Percentiles rank a stretch among this genome's conserved stretches.
Conservation (phyloP, 2,113 vertebrate genomes). For the Murina feae region DNA sequence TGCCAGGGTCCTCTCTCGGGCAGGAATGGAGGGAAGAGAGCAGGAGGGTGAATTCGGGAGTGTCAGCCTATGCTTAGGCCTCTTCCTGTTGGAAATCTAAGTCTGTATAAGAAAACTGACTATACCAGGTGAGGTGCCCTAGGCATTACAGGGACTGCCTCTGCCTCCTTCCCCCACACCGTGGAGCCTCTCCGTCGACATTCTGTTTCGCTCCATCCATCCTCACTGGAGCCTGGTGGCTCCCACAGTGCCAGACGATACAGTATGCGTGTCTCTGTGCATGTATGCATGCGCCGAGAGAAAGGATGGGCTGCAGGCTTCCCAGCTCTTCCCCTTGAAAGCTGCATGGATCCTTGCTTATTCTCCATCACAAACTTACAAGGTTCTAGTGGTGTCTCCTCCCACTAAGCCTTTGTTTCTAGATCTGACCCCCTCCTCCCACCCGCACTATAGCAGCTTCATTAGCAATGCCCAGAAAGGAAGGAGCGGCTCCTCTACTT, state of each 20-base stretch:
- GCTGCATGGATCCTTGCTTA: not conserved
- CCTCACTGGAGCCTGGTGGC: not conserved
- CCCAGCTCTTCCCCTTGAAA: not conserved
- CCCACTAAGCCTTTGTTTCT: slow-evolving; percentile 55
- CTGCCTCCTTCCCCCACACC: not conserved
- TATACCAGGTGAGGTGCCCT: not conserved
- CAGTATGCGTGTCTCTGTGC: not conserved
- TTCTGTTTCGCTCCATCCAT: not conserved
- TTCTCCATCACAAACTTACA: slow-evolving; percentile 34
- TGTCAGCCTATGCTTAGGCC: not conserved
- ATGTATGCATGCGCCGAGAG: not conserved
- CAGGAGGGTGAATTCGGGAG: not conserved
- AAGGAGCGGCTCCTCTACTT: not conserved
- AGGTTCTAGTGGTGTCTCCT: not conserved
- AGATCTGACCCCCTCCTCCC: not conserved
- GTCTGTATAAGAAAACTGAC: not conserved
- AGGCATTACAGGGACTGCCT: not conserved
- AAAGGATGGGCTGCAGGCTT: not conserved
- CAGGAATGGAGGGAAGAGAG: not conserved
- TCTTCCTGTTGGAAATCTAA: slow-evolving; percentile 11
- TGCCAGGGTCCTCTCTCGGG: not conserved
- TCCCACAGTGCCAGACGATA: not conserved
- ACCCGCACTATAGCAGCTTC: not conserved
- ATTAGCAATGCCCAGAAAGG: not conserved
- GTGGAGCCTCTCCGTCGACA: not conserved